Conservation (phyloP, 2,797 vertebrate genomes). For the Sebastes itinus region DNA sequence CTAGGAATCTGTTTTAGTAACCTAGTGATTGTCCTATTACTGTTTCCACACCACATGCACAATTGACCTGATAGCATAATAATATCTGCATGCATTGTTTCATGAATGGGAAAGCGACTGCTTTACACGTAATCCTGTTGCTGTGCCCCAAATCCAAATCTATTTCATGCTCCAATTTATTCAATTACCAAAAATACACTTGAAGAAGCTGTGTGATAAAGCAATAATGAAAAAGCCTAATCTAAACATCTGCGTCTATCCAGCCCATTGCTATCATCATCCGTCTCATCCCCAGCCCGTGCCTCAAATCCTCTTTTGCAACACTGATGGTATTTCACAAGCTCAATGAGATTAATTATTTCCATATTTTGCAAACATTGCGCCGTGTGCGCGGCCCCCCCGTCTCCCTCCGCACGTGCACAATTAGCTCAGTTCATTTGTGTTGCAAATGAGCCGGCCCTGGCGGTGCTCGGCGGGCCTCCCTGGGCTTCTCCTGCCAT, state of each 20-base stretch:
- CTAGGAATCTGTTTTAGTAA: neutral
- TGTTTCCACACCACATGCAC: neutral
- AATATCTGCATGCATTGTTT: slow-evolving; percentile 38
- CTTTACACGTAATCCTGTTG: slow-evolving; percentile 53
- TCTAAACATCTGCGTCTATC: slow-evolving; percentile 69
- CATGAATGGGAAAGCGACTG: slow-evolving; percentile 37
- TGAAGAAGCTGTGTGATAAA: slow-evolving; percentile 63
- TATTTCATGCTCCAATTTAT: slow-evolving; percentile 63
- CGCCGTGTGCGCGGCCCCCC: slow-evolving; percentile 33
- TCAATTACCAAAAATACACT: slow-evolving; percentile 69
- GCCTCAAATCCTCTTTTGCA: slow-evolving; percentile 66
- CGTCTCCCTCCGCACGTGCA: slow-evolving; percentile 51
- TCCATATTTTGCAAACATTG: slow-evolving; percentile 73
- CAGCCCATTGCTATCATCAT: slow-evolving; percentile 57
- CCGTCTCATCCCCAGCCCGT: slow-evolving; percentile 44
- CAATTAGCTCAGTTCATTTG: slow-evolving; percentile 77
- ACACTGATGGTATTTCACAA: slow-evolving; percentile 70
- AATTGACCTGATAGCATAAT: slow-evolving; percentile 19
- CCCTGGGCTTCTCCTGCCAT: slow-evolving; percentile 59
- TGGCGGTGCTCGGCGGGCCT: slow-evolving; percentile 43
- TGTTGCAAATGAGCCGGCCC: slow-evolving; percentile 68
- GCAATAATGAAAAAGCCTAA: slow-evolving; percentile 66
- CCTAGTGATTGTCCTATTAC: neutral
- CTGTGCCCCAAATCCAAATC: slow-evolving; percentile 53
- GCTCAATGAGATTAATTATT: slow-evolving; percentile 77